Conservation (phyloP, 2,797 vertebrate species). For the Thaleichthys pacificus region DNA sequence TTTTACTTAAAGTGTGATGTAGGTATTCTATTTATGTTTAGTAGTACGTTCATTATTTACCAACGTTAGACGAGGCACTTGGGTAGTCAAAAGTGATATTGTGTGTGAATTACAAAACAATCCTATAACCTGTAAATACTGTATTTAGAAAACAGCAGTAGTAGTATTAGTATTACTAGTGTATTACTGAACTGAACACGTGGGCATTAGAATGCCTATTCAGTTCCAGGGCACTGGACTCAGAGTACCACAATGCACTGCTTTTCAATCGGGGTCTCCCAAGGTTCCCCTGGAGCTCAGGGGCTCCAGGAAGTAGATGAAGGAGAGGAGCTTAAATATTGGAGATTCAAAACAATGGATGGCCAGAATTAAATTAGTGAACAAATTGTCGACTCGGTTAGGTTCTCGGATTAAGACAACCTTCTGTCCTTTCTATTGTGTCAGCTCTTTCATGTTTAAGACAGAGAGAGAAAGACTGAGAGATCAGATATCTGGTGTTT, state of each 20-base stretch:
- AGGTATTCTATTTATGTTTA: constrained; percentile 55
- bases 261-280: constrained; percentile 31
- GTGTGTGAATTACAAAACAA: constrained; percentile 39
- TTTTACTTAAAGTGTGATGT: constrained; percentile 39
- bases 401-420: too few relatives aligned
- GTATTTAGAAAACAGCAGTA: constrained; percentile 37
- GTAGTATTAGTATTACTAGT: constrained; percentile 23
- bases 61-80: constrained; percentile 63
- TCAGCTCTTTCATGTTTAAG: too few relatives aligned
- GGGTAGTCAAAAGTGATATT: constrained; percentile 41
- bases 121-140: constrained; percentile 53
- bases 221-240: constrained; percentile 7
- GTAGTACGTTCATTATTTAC: constrained; percentile 41
- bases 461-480: background rate
- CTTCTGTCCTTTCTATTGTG: too few relatives aligned
- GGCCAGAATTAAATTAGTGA: too few relatives aligned
- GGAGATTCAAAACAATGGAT: background rate
- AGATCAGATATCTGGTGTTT: constrained; percentile 15
- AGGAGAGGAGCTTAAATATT: background rate
- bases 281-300: background rate
- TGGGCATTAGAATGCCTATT: constrained; percentile 8
- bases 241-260: constrained; percentile 25
- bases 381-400: too few relatives aligned
- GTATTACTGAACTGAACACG: constrained; percentile 18
- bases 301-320: background rate